Base-by-base conservation (phyloP, 2,888 invertebrate species). In the Netelia virgata region DNA sequence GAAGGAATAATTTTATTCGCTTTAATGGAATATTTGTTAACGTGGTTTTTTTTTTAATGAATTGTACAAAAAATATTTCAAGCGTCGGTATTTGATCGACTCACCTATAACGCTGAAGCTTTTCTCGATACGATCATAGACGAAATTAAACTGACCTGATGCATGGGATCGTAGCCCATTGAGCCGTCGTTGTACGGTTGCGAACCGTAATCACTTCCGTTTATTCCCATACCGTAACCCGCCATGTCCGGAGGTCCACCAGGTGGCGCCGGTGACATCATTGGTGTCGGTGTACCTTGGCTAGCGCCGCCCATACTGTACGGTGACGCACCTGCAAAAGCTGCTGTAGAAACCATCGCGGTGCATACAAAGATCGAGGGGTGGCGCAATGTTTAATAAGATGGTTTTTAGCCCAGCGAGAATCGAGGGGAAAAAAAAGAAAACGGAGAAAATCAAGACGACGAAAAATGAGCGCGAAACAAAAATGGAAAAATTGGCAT, bases 251-350 rank as follows among this genome's bases (percentile, higher is more conserved):
- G 98, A 20, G 94, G 94, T 59, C 94, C 94, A 68, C 94, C 94
- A 83, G 97, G 96, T 85, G 97, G 97, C 91, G 98, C 98, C 89
- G 98, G 98, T 83, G 98, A 98, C 98, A 98, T 98, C 97, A 98
- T 97, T 80, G 98, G 98, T 90, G 98, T 98, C 84, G 98, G 97
- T 83, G 98, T 97, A 91, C 98, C 98, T 91, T 97, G 97, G 88
- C 97, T 97, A 88, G 97, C 97, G 90, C 97, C 97, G 84, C 95
- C 95, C 97, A 97, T 97, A 89, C 97, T 97, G 95, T 97, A 97
- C 89, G 97, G 97, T 88, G 97, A 97, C 89, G 97, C 97, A 94
- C 96, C 96, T 95, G 96, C 95, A 94, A 95, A 95, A 94, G 94
- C 91, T 92, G 92, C 94, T 92, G 92, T 93, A 93, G 93, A 93